Evolutionary conservation across 2,888 invertebrate species (phyloP).

Genomic region (Leptopterna dolabrata): DNA sequence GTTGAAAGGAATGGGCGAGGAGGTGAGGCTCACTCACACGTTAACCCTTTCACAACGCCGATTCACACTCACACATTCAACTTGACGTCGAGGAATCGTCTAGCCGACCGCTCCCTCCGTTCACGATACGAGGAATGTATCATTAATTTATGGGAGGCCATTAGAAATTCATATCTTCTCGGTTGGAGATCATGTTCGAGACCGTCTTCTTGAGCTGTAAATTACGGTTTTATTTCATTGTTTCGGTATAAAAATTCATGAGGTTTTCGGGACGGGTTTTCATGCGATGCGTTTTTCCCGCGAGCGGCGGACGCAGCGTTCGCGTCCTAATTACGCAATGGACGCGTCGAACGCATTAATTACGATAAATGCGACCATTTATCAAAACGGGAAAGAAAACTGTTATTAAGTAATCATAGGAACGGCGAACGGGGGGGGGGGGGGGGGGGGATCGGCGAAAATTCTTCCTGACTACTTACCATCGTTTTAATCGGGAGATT

Average conservation of each 20-base stretch:
- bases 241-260: slow-evolving; percentile 1
- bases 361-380: background rate
- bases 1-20: background rate
- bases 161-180: slow-evolving; percentile 20
- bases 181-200: background rate
- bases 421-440: no score
- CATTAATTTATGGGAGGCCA: background rate
- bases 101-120: background rate
- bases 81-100: background rate
- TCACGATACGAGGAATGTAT: background rate
- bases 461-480: background rate
- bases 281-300: background rate
- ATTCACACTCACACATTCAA: background rate
- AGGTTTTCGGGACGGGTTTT: background rate
- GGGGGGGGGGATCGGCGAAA: background rate
- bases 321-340: background rate
- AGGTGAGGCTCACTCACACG: background rate
- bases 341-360: background rate
- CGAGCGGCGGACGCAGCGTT: background rate
- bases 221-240: slow-evolving; percentile 17
- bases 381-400: background rate
- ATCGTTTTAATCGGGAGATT: background rate
- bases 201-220: background rate
- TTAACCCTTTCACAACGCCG: background rate
- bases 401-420: background rate